Conservation (phyloP, 1,140 invertebrate species). For the Macrobrachium nipponense region DNA sequence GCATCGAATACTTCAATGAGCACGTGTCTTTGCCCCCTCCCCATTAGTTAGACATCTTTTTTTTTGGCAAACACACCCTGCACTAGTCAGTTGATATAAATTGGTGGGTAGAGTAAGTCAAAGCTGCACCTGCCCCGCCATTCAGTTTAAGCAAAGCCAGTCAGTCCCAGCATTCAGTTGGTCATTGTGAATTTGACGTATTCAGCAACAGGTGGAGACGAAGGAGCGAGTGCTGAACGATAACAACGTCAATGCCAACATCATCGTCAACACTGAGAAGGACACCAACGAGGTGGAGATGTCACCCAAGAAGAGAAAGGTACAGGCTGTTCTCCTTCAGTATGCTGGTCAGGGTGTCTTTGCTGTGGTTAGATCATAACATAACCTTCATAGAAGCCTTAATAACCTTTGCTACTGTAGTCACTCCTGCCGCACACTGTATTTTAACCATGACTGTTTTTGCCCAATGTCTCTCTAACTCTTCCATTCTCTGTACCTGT, state of each 20-base stretch:
- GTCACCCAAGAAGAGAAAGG: constrained; percentile 71
- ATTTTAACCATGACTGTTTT: not conserved
- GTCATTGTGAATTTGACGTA: constrained; percentile 59
- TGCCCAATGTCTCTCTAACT: constrained; percentile 18
- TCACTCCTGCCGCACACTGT: constrained; percentile 14
- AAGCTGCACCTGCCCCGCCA: constrained; percentile 53
- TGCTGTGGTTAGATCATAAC: constrained; percentile 38
- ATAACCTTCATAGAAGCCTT: not conserved
- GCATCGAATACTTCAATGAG: constrained; percentile 54
- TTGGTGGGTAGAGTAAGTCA: constrained; percentile 18
- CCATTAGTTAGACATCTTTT: constrained; percentile 32
- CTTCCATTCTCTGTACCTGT: constrained; percentile 45
- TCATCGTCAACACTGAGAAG: constrained; percentile 65
- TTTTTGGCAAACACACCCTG: constrained; percentile 58
- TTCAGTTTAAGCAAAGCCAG: constrained; percentile 60
- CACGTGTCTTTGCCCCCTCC: constrained; percentile 49
- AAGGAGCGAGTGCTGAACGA: constrained; percentile 71
- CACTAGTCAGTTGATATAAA: constrained; percentile 26
- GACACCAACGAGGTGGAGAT: constrained; percentile 66
- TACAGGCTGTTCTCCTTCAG: constrained; percentile 59
- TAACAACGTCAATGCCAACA: constrained; percentile 81
- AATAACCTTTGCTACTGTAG: constrained; percentile 48
- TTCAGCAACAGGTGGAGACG: constrained; percentile 63
- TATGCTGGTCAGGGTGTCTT: constrained; percentile 59
- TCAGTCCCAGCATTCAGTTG: constrained; percentile 59